Evolutionary conservation across 2,888 invertebrate species (phyloP), one percentile per base, ranked within the genome.

Genomic region (Trisateles emortualis): DNA sequence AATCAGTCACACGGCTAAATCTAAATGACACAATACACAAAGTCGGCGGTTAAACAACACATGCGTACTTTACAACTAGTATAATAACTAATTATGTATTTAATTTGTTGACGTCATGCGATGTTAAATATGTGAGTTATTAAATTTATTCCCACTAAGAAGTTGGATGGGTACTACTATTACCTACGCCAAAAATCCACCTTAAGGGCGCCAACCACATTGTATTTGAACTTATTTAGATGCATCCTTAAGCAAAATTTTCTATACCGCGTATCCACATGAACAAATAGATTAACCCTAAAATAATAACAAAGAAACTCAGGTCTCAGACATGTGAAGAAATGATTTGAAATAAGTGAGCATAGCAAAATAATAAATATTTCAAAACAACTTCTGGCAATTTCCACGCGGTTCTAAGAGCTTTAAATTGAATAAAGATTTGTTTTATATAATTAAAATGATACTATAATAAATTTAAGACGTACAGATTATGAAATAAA

Each of bases 1-100:
- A 86, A 77, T 92, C 92, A 92, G 92, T 90, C 91, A 90, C 89
- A 85, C 90, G 75, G 64, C 71, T 72, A 84, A 68, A 73, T 64
- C 78, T 82, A 84, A 74, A 48, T 66, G 68, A 77, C 76, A 73
- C 72, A 64, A 74, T 75, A 79, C 74, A 78, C 69, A 67, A 57
- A 52, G 54, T 54, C 60, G 52, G 61, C 52, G 63, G 55, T 58
- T 59, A 67, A 51, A 71, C 61, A 72, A 64, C 41, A 73, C 79
- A 78, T 69, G 72, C 76, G 70, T 66, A 68, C 66, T 63, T 68
- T 68, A 68, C 48, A 64, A 68, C 46, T 60, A 77, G 46, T 50
- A 39, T 32, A 29, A n/a, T 17, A 29, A 49, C 43, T 30, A 56
- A 58, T 57, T 64, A 63, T 63, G 32, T 60, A 40, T 59, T 57